Evolutionary conservation across 2,113 vertebrate species (phyloP), one percentile per base, ranked within the genome.

Genomic region (Tympanuchus pallidicinctus): DNA sequence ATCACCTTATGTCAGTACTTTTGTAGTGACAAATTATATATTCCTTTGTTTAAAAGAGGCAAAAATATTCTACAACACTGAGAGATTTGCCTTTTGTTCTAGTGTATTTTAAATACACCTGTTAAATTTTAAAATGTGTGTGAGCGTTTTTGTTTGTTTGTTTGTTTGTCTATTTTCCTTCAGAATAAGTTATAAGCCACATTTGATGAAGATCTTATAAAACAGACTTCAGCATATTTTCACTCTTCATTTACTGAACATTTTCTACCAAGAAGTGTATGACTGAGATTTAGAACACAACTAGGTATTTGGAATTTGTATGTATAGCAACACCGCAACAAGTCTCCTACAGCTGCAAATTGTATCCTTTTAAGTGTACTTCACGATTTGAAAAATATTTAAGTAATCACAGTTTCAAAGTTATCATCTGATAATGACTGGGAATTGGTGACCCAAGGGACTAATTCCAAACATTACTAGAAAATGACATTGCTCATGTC

Each of bases 401-500:
- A 94, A 91, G 82, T 92, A 97, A 90, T 96, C 83, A 89, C 47
- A 66, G 81, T 95, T 97, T 97, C 88, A 81, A 81, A 96, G 86
- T 92, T 97, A 96, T 97, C 93, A 89, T 96, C 88, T 96, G 88
- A 94, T 95, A 90, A 95, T 63, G 92, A 77, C 82, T 93, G 86
- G 87, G 94, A 97, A 95, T 91, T 95, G 90, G 80, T 92, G 92
- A 97, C 95, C 76, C 90, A 90, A 95, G 94, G 87, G 95, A 97
- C 90, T 97, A 97, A 97, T 96, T 96, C 95, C 93, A 97, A 96
- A 95, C 90, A 95, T 96, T 96, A 92, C 93, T 91, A 45, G 82
- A 93, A 96, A 96, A 97, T 96, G 93, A 95, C 93, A 96, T 96
- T 97, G 95, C 89, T 95, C 72, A 86, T 95, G 94, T 96, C 93